A percentile compares a stretch with the other conserved stretches of the same genome.
phyloP scores from a whole-genome alignment of 2,797 vertebrate species.

The Phoeniculus purpureus region DNA sequence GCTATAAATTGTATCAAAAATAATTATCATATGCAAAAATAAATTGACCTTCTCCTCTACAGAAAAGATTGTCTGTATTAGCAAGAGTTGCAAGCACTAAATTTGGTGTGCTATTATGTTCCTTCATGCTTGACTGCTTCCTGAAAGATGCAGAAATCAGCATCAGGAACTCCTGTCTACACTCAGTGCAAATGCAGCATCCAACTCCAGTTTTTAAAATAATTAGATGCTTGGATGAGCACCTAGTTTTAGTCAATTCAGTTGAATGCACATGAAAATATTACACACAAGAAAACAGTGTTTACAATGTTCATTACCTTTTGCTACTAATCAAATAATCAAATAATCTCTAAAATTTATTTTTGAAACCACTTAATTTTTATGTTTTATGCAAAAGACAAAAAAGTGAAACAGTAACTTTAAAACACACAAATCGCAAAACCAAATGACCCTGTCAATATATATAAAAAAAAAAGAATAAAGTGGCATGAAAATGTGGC shows the following conservation, averaged over 20 bases:
- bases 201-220: constrained; percentile 1
- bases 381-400: not conserved
- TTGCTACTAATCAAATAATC: not conserved
- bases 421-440: not conserved
- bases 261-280: not conserved
- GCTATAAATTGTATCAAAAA: not conserved
- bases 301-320: not conserved
- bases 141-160: not conserved
- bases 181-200: not conserved
- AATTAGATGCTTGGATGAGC: constrained; percentile 23
- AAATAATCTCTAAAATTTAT: not conserved
- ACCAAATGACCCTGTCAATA: not conserved
- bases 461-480: not conserved
- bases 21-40: not conserved
- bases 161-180: not conserved
- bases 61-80: not conserved
- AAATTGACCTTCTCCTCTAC: not conserved
- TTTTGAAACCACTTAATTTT: constrained; percentile 9
- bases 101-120: not conserved
- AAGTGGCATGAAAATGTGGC: not conserved
- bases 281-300: not conserved
- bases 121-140: not conserved
- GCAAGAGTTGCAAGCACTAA: not conserved
- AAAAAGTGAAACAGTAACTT: not conserved
- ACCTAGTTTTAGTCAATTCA: constrained; percentile 8